Percentiles rank a stretch among this genome's conserved stretches.
phyloP scores from a whole-genome alignment of 2,888 invertebrate species.

The Leptopterna dolabrata region DNA sequence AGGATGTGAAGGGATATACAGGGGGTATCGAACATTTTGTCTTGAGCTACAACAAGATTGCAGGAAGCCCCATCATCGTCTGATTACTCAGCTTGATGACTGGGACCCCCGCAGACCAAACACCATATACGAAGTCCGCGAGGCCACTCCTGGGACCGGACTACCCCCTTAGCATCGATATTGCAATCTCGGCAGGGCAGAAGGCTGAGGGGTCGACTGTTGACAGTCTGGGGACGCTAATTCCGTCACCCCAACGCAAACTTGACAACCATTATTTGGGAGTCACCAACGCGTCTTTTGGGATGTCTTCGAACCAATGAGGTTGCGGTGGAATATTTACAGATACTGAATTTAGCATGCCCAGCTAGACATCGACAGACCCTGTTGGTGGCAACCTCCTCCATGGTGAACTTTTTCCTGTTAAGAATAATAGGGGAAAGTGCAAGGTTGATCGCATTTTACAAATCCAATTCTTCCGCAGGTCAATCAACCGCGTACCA shows the following conservation, averaged over 20 bases:
- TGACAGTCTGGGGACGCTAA: background rate
- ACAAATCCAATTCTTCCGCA: too few relatives aligned
- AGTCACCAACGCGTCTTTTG: too few relatives aligned
- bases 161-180: background rate
- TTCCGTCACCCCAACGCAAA: background rate
- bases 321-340: too few relatives aligned
- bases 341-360: too few relatives aligned
- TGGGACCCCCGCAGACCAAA: constrained; percentile 9
- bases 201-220: background rate
- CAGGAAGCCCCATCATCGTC: background rate
- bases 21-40: background rate
- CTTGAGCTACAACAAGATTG: constrained; percentile 14
- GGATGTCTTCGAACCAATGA: background rate
- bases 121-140: constrained; percentile 9
- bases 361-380: too few relatives aligned
- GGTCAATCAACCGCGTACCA: too few relatives aligned
- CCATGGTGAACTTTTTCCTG: too few relatives aligned
- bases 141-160: background rate
- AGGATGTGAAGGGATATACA: background rate
- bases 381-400: too few relatives aligned
- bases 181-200: background rate
- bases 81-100: constrained; percentile 29
- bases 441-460: too few relatives aligned
- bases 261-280: background rate
- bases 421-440: too few relatives aligned